Percentiles rank a stretch among this genome's conserved stretches.
Evolutionary conservation across 2,888 invertebrate species (phyloP).

Genomic region (Stenodema calcarata): DNA sequence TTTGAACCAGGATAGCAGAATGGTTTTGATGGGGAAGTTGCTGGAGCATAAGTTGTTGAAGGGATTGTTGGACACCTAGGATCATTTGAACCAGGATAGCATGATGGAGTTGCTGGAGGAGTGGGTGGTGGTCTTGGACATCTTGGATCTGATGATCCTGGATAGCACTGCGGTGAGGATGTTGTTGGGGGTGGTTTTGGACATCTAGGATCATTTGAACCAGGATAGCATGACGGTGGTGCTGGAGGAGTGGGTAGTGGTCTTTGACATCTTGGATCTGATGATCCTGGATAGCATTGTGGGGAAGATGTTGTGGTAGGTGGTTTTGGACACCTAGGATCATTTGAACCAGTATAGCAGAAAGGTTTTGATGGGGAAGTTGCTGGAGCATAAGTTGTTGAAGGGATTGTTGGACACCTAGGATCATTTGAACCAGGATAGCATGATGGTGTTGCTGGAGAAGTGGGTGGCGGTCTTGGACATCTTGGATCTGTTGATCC

Average conservation of each 20-base stretch:
- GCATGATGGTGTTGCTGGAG: conserved; percentile 49
- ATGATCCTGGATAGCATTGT: too few relatives aligned
- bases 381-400: conserved; percentile 52
- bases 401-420: conserved; percentile 57
- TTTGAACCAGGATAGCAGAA: conserved; percentile 61
- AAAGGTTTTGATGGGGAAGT: background rate
- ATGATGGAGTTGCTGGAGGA: conserved; percentile 58
- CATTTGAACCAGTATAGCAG: conserved; percentile 60
- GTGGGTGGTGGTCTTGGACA: conserved; percentile 58
- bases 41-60: conserved; percentile 59
- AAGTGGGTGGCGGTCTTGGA: conserved; percentile 32
- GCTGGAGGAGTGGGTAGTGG: background rate
- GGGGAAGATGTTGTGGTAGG: conserved; percentile 47
- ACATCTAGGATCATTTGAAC: conserved; percentile 58
- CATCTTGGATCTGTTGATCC: conserved; percentile 21
- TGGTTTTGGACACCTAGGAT: conserved; percentile 59
- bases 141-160: conserved; percentile 60
- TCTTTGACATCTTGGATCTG: too few relatives aligned
- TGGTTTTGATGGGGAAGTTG: conserved; percentile 52
- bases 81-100: conserved; percentile 61
- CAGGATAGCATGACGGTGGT: conserved; percentile 53
- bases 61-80: conserved; percentile 59
- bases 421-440: conserved; percentile 60
- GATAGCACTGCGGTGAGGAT: conserved; percentile 59
- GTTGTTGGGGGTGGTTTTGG: conserved; percentile 55